phyloP scores from a whole-genome alignment of 2,888 invertebrate species.

The Octonoba sinensis region DNA sequence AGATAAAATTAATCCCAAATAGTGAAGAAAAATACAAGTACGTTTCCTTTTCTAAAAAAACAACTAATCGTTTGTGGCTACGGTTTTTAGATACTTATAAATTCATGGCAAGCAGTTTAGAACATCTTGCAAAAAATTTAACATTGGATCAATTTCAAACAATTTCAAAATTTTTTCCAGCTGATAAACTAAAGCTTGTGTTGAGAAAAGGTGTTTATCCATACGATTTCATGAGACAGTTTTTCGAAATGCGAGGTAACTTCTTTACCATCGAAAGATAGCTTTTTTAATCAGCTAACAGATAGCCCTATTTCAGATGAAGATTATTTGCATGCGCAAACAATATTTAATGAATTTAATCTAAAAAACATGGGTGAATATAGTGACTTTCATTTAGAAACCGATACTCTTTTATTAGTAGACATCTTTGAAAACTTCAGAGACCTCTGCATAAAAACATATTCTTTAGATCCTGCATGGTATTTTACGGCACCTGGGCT shows the following conservation, averaged over 20 bases:
- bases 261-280: neutral
- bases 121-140: neutral
- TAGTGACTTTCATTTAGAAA: slow-evolving; percentile 66
- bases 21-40: slow-evolving; percentile 13
- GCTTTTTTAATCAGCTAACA: slow-evolving; percentile 1
- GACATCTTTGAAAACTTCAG: slow-evolving; percentile 70
- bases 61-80: too few relatives aligned
- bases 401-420: slow-evolving; percentile 68
- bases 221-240: neutral
- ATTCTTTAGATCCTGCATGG: slow-evolving; percentile 67
- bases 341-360: slow-evolving; percentile 66
- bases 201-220: slow-evolving; percentile 7
- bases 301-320: slow-evolving; percentile 6
- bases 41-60: slow-evolving; percentile 11
- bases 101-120: slow-evolving; percentile 8
- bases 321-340: slow-evolving; percentile 66
- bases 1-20: neutral
- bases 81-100: neutral
- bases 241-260: neutral
- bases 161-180: neutral
- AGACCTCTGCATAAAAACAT: slow-evolving; percentile 66
- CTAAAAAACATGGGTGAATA: slow-evolving; percentile 67
- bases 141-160: neutral
- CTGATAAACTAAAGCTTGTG: neutral
- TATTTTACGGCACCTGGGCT: slow-evolving; percentile 68